Evolutionary conservation across 1,140 invertebrate species (phyloP).

Genomic region (Hylaeus anthracinus): DNA sequence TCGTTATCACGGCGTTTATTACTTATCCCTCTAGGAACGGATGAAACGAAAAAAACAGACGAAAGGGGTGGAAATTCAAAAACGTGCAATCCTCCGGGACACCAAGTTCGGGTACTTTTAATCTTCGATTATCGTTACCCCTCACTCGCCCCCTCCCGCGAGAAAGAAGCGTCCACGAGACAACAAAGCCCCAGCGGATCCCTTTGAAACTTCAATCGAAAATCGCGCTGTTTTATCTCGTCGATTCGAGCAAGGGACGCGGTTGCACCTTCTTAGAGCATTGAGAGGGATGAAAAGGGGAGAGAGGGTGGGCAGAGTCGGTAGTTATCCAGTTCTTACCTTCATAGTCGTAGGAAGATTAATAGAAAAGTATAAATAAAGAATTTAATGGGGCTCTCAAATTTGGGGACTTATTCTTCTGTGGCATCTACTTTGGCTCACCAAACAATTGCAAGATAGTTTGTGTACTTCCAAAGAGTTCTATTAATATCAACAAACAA

Average conservation of each 20-base stretch:
- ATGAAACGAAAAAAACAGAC: background rate
- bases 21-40: background rate
- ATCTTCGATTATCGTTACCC: constrained; percentile 44
- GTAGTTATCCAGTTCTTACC: no score
- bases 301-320: no score
- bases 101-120: constrained; percentile 22
- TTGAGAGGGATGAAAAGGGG: background rate
- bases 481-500: no score
- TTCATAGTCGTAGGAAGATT: no score
- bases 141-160: background rate
- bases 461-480: no score
- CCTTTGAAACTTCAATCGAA: constrained; percentile 41
- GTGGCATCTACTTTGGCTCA: no score
- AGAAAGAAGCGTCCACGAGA: constrained; percentile 10
- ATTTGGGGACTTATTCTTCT: no score
- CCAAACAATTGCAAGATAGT: no score
- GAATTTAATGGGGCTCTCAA: no score
- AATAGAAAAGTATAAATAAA: no score
- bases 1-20: background rate
- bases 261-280: constrained; percentile 22
- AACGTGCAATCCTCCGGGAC: background rate
- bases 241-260: constrained; percentile 22
- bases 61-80: constrained; percentile 1
- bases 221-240: constrained; percentile 27
- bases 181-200: constrained; percentile 24